Evolutionary conservation across 2,113 vertebrate species (phyloP), one percentile per base, ranked within the genome.

Genomic region (Vulpes vulpes): DNA sequence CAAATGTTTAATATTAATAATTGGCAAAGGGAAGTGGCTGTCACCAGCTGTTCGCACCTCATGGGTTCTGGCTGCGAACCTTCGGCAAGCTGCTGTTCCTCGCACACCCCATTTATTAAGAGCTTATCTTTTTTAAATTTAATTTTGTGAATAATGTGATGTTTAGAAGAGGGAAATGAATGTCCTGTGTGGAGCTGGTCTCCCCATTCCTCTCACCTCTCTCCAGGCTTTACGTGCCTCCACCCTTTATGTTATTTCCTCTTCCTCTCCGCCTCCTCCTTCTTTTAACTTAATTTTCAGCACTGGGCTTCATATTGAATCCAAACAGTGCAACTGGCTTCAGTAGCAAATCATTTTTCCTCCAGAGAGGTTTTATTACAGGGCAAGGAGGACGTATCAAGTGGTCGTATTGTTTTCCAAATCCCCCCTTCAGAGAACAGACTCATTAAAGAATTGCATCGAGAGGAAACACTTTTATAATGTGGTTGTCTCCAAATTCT

Each of bases 351-450:
- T 83, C 23, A 0, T 38, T 86, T 59, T 90, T 53, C 15, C 91
- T 78, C 59, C 22, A 35, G 85, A 49, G 95, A 74, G 38, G 16
- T 59, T 96, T 53, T 96, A 79, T 97, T 78, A 83, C 30, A 43
- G 89, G 84, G 64, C 55, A 38, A 55, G 84, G 49, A 30, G 38
- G 43, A 3, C 62, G 27, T 11, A 23, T 38, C 35, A 57, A 82
- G 71, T 64, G 12, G 22, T 25, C 49, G 20, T 17, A 0, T 60
- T 93, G 83, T 30, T 91, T 91, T 93, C 84, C 89, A 91, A 90
- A 97, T 96, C 93, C 74, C 97, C 97, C 97, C 96, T 90, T 96
- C 90, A 90, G 49, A 19, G 94, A 96, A 97, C 92, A 96, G 78
- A 94, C 96, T 85, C 91, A 64, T 91, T 76, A 62, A 90, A 94